phyloP scores from a whole-genome alignment of 37 sponge, comb jelly and placozoan genomes.

The Spongilla lacustris region DNA sequence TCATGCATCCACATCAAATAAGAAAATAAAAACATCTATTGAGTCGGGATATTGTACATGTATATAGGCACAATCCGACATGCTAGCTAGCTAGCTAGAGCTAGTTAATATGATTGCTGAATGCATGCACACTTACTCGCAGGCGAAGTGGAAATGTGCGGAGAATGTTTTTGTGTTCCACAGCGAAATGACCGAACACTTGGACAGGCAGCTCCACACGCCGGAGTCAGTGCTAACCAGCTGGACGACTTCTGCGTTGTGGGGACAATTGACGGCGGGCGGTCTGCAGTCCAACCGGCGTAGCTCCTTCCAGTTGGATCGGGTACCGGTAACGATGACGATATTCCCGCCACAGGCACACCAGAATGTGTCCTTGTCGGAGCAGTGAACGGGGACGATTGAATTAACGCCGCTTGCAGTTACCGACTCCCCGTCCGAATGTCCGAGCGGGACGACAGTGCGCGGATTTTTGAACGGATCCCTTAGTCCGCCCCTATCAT shows the following conservation, averaged over 20 bases:
- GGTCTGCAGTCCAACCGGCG: slow-evolving; percentile 9
- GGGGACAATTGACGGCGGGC: not conserved
- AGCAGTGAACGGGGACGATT: slow-evolving; percentile 13
- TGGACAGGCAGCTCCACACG: slow-evolving; percentile 54
- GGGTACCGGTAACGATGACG: slow-evolving; percentile 4
- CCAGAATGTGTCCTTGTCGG: slow-evolving; percentile 45
- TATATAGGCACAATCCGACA: too few species aligned
- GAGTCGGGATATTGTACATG: too few species aligned
- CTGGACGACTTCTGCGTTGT: not conserved
- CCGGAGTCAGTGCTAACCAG: slow-evolving; percentile 52
- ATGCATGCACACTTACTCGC: slow-evolving; percentile 47
- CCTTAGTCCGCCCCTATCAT: slow-evolving; percentile 55
- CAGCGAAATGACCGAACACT: slow-evolving; percentile 42
- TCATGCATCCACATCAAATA: too few species aligned
- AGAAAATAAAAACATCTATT: too few species aligned
- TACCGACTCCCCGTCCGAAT: not conserved
- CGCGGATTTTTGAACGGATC: slow-evolving; percentile 25
- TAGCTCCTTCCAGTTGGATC: slow-evolving; percentile 45
- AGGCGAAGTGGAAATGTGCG: slow-evolving; percentile 33
- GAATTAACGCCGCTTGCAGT: slow-evolving; percentile 9
- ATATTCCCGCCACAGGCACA: slow-evolving; percentile 54
- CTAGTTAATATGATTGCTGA: too few species aligned
- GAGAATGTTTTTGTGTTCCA: slow-evolving; percentile 43
- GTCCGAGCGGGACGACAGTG: slow-evolving; percentile 49
- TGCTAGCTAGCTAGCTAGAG: too few species aligned